phyloP scores from a whole-genome alignment of 2,888 invertebrate genomes.

The Sinohyriopsis cumingii region DNA sequence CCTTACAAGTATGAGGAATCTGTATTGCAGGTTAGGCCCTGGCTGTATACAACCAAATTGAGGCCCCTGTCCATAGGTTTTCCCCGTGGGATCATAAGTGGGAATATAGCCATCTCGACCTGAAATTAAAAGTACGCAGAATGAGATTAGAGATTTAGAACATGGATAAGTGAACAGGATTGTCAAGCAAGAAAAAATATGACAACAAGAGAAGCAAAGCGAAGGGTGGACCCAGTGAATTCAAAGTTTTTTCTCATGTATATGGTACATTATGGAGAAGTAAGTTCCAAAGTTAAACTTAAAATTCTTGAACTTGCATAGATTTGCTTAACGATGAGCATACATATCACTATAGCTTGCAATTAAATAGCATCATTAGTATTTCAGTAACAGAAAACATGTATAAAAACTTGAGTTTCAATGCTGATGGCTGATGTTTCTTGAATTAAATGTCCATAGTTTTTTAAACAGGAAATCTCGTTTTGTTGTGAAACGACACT shows the following conservation, averaged over 20 bases:
- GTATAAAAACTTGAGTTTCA: too few species aligned
- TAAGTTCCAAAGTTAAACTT: too few species aligned
- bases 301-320: too few species aligned
- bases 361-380: too few species aligned
- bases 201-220: background rate
- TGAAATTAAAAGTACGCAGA: constrained; percentile 21
- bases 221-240: background rate
- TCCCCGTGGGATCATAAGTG: constrained; percentile 71
- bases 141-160: background rate
- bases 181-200: background rate
- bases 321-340: too few species aligned
- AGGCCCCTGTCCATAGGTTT: constrained; percentile 68
- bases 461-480: too few species aligned
- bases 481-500: too few species aligned
- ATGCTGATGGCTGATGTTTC: too few species aligned
- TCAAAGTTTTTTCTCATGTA: background rate
- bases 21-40: constrained; percentile 64
- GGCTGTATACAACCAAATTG: constrained; percentile 72
- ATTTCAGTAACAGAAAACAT: too few species aligned
- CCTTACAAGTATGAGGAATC: constrained; percentile 71
- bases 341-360: too few species aligned
- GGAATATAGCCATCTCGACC: constrained; percentile 70
- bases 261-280: too few species aligned
- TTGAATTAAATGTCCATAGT: too few species aligned
- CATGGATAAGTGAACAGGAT: background rate